Conservation (phyloP, 2,113 vertebrate species). For the Myiozetetes cayanensis region DNA sequence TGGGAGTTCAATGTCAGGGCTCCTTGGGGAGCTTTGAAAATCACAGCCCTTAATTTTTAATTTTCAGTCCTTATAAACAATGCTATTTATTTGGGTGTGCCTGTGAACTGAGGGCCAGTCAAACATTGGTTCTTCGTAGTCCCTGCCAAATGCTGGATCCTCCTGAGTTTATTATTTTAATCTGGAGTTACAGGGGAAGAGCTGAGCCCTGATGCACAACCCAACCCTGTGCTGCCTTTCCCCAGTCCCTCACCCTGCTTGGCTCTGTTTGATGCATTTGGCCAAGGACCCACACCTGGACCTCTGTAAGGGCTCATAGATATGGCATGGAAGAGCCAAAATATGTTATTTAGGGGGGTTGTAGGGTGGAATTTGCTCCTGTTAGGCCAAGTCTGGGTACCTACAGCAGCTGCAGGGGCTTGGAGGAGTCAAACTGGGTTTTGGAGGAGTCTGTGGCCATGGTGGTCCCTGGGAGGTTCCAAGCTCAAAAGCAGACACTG, state of each 20-base stretch:
- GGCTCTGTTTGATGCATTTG: neutral
- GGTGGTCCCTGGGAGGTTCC: neutral
- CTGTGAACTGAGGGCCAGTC: conserved; percentile 27
- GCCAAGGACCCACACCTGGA: neutral
- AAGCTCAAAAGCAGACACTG: neutral
- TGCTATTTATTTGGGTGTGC: conserved; percentile 60
- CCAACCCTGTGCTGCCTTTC: neutral
- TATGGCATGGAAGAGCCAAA: neutral
- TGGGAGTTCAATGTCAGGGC: conserved; percentile 42
- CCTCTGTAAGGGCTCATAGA: neutral
- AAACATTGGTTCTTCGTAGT: neutral
- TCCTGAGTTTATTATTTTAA: conserved; percentile 34
- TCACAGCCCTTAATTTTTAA: conserved; percentile 50
- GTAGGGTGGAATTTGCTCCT: neutral
- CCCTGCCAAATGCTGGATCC: conserved; percentile 31
- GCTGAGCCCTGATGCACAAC: neutral
- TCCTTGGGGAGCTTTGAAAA: conserved; percentile 48
- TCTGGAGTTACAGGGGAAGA: conserved; percentile 17
- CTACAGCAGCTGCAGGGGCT: neutral
- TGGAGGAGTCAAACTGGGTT: neutral
- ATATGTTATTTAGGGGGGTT: neutral
- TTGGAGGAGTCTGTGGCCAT: neutral
- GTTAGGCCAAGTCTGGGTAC: neutral
- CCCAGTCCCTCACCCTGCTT: neutral
- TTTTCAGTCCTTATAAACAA: conserved; percentile 55